Evolutionary conservation across 2,113 vertebrate genomes (phyloP).

Genomic region (Motacilla alba): DNA sequence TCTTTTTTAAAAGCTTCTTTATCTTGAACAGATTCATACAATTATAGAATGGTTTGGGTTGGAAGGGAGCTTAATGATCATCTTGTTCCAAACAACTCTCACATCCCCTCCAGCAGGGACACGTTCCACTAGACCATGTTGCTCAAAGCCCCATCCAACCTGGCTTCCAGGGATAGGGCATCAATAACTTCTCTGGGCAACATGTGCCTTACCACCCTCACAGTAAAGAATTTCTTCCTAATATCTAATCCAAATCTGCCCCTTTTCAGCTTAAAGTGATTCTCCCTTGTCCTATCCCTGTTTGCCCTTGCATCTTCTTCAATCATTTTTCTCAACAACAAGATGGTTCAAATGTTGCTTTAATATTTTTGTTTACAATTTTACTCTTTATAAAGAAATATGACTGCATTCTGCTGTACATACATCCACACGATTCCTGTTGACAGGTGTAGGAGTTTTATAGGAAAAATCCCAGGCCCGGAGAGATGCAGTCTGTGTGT

Average conservation of each 20-base stretch:
- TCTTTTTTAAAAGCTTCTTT: neutral
- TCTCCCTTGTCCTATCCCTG: too few relatives aligned
- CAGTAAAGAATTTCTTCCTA: neutral
- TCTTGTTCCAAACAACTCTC: neutral
- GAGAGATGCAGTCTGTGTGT: neutral
- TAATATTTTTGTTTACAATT: neutral
- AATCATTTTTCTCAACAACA: neutral
- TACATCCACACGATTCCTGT: neutral
- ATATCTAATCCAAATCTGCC: neutral
- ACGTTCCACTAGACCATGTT: rapidly evolving
- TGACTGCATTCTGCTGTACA: neutral
- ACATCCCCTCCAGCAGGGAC: neutral
- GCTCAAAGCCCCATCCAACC: neutral
- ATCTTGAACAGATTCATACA: neutral
- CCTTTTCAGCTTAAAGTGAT: neutral
- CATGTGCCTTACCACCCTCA: neutral
- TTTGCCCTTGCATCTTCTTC: neutral
- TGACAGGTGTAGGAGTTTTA: neutral
- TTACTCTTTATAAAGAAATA: neutral
- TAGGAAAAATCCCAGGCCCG: rapidly evolving
- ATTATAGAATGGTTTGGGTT: neutral
- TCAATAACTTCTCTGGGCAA: neutral
- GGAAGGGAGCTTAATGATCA: neutral
- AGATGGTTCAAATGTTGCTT: neutral
- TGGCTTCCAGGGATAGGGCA: neutral